Percentiles rank a stretch among this genome's conserved stretches.
Evolutionary conservation across 1,140 invertebrate genomes (phyloP).

Genomic region (Philopotamus ludificatus): DNA sequence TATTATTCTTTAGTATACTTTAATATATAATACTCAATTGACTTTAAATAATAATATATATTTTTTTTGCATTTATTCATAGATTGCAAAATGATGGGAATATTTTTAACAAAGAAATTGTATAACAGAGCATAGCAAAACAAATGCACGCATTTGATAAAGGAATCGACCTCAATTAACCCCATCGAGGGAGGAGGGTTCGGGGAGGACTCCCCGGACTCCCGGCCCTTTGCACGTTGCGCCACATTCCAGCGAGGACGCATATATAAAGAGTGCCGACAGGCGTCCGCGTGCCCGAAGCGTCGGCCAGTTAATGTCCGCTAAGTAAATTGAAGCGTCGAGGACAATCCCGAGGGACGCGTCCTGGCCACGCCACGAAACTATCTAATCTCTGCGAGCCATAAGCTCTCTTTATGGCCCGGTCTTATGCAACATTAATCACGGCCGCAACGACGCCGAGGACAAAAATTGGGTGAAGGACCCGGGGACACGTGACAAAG

Average conservation of each 20-base stretch:
- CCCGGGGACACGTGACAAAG: too few species aligned
- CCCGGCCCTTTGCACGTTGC: not conserved
- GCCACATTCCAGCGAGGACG: not conserved
- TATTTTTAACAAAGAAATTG: too few species aligned
- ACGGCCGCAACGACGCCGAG: not conserved
- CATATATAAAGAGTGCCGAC: not conserved
- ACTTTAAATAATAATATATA: too few species aligned
- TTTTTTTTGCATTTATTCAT: too few species aligned
- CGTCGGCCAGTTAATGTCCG: not conserved
- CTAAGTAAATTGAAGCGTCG: conserved; percentile 7
- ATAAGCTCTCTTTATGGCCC: not conserved
- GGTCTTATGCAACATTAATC: conserved; percentile 2
- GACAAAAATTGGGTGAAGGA: not conserved
- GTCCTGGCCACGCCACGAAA: not conserved
- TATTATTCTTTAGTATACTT: too few species aligned
- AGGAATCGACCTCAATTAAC: too few species aligned
- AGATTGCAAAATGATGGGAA: too few species aligned
- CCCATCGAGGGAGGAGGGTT: too few species aligned
- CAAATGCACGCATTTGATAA: not conserved
- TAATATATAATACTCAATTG: too few species aligned
- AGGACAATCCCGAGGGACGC: not conserved
- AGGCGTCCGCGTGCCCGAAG: not conserved
- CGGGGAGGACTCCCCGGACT: too few species aligned
- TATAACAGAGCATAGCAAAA: too few species aligned
- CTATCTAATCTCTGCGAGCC: not conserved